Base-by-base conservation (phyloP, 1,140 invertebrate species). In the Neocloeon triangulifer region DNA sequence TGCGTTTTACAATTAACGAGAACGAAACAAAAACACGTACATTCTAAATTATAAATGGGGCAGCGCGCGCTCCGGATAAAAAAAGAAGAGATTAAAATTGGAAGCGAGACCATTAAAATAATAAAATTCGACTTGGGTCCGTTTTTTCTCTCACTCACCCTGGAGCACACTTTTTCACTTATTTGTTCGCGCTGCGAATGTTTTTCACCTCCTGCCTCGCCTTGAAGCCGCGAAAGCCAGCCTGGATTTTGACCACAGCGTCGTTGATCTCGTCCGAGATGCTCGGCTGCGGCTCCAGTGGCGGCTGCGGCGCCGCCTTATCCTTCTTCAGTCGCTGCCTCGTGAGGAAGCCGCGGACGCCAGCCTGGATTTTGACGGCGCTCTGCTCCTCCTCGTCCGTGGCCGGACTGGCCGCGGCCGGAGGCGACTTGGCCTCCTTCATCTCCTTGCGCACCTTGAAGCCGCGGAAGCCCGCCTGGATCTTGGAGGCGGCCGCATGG, bases 381-480 rank as follows among this genome's bases (percentile, higher is more conserved):
- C 65, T 66, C 17, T 57, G 50, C 12, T 53, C 51, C 10, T 56
- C 60, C 5, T 50, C 46, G 40, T 65, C n/a, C n/a, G n/a, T n/a
- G n/a, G n/a, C n/a, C n/a, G n/a, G n/a, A n/a, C n/a, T n/a, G n/a
- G n/a, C n/a, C n/a, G n/a, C n/a, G n/a, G n/a, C n/a, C n/a, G 15
- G 3, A 16, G 27, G 3, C 7, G 15, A 3, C 27, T 17, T 14
- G 14, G 29, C 33, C 14, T 38, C 50, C 41, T 59, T 62, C 6
- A 72, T 42, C 34, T 64, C 59, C 43, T 75, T 73, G 18, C 74
- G 50, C 2, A 71, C 64, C 34, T 66, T 58, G 41, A 73, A 75
- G 2, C 73, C 73, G 29, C 71, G 58, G 47, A 70, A 76, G 31
- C 66, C 61, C 19, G 73, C 70, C 48, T 79, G 75, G 31, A 79